Base-by-base conservation (phyloP, 2,113 vertebrate genomes). In the Dasyornis broadbenti region DNA sequence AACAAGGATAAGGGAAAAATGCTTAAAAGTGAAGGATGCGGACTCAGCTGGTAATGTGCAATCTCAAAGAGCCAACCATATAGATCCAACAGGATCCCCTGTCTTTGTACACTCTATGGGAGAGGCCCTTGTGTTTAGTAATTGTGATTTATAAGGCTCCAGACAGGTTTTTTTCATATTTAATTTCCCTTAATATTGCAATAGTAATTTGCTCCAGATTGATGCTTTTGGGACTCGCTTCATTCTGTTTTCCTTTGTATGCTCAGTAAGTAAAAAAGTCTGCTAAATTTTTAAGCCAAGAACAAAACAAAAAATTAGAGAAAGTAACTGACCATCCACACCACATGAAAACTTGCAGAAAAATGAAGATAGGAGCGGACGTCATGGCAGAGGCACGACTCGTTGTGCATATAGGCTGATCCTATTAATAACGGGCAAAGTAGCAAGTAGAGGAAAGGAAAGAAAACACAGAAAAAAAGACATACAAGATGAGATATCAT, bases 261-360 rank as follows among this genome's bases (percentile, higher is more conserved):
- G 63, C 63, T 90, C 59, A 90, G 56, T 90, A 94, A 94, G 72
- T 93, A 78, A 94, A 96, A 92, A 64, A 47, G 83, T 68, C 80
- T 96, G 93, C 89, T 95, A 94, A 69, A 69, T 82, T 92, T 93
- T 95, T 83, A 96, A 96, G 96, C 96, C 95, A 95, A 95, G 80
- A 95, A 97, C 87, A 78, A 95, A 97, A 88, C 82, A 96, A 96
- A 96, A 98, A 98, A 97, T 98, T 96, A 98, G 96, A 95, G 98
- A 98, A 98, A 98, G 98, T 97, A 98, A 99, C 98, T 99, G 98
- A 99, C 98, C 98, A 99, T 98, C 98, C 98, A 98, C 97, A 99
- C 98, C 98, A 99, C 98, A 99, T 98, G 98, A 99, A 98, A 98
- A 99, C 98, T 98, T 99, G 98, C 98, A 99, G 99, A 98, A 98